These are phyloP conservation scores for Brachyptera putata DNA, from an alignment of 2,888 invertebrate species.

Conservation along the genomic window DNA sequence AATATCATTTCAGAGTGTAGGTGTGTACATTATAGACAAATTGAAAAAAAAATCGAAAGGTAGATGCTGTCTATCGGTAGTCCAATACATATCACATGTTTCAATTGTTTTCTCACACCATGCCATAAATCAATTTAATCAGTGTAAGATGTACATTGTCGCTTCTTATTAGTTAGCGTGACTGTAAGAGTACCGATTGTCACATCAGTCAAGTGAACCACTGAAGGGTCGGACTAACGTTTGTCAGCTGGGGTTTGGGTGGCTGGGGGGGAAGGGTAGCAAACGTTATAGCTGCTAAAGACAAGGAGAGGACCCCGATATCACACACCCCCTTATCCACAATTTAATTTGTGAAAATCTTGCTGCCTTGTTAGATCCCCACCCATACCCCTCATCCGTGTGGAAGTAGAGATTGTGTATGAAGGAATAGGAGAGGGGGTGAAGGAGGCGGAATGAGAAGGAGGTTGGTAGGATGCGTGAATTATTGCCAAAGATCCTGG, in stretches of 20 bases:
- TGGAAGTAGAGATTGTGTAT: conserved; percentile 27
- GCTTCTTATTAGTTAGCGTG: too few relatives aligned
- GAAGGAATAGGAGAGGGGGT: conserved; percentile 15
- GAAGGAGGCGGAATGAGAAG: conserved; percentile 11
- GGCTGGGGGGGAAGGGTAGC: neutral
- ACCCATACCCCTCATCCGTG: neutral
- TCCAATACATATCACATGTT: too few relatives aligned
- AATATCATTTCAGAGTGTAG: too few relatives aligned
- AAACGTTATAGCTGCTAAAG: conserved; percentile 10
- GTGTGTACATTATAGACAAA: too few relatives aligned
- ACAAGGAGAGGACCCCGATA: conserved; percentile 6
- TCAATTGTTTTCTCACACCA: too few relatives aligned
- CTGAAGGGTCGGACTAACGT: neutral
- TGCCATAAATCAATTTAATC: too few relatives aligned
- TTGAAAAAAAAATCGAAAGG: too few relatives aligned
- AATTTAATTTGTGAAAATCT: conserved; percentile 31
- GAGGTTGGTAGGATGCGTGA: too few relatives aligned
- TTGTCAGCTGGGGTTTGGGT: neutral
- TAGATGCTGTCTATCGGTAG: too few relatives aligned
- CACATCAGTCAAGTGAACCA: neutral
- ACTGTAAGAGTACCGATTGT: neutral
- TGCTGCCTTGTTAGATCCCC: conserved; percentile 27
- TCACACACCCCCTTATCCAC: conserved; percentile 21
- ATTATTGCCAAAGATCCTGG: conserved; percentile 24
- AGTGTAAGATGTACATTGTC: too few relatives aligned